A percentile compares a stretch with the other conserved stretches of the same genome.
Evolutionary conservation across 2,113 vertebrate species (phyloP).

Genomic region (Speoplatyrhinus poulsoni): DNA sequence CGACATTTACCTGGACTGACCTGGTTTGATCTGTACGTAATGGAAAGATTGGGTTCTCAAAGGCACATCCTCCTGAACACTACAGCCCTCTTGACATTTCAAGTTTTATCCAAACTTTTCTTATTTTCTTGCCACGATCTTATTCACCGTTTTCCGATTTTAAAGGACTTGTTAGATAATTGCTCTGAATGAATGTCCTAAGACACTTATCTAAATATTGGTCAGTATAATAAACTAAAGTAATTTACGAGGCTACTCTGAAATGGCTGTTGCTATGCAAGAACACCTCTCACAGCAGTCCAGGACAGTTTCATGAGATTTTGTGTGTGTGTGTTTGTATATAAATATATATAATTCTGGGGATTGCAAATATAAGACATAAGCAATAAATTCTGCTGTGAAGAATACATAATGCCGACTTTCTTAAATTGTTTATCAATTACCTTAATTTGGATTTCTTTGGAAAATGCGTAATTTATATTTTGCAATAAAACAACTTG

Average conservation of each 20-base stretch:
- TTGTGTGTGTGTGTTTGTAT: too few species aligned
- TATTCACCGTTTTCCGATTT: neutral
- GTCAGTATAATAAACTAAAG: constrained; percentile 13
- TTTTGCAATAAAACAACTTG: neutral
- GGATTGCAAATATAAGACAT: constrained; percentile 47
- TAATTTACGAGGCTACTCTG: neutral
- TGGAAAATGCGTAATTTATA: neutral
- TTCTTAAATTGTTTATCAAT: neutral
- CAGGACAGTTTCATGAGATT: constrained; percentile 13
- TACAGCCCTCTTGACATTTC: constrained; percentile 9
- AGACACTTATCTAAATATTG: neutral
- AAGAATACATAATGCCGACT: constrained; percentile 28
- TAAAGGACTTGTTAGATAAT: neutral
- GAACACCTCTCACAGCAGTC: constrained; percentile 15
- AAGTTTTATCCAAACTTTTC: neutral
- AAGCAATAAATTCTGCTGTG: constrained; percentile 66
- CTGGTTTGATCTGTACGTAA: constrained; percentile 8
- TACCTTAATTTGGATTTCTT: neutral
- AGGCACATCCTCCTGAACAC: constrained; percentile 7
- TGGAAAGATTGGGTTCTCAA: constrained; percentile 22
- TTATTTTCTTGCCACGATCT: neutral
- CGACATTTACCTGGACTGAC: constrained; percentile 22
- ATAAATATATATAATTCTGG: constrained; percentile 41
- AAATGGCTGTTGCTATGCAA: constrained; percentile 11
- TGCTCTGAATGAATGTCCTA: constrained; percentile 37